Evolutionary conservation across 2,888 invertebrate genomes (phyloP), one percentile per base, ranked within the genome.

Genomic region (Brenthis ino): DNA sequence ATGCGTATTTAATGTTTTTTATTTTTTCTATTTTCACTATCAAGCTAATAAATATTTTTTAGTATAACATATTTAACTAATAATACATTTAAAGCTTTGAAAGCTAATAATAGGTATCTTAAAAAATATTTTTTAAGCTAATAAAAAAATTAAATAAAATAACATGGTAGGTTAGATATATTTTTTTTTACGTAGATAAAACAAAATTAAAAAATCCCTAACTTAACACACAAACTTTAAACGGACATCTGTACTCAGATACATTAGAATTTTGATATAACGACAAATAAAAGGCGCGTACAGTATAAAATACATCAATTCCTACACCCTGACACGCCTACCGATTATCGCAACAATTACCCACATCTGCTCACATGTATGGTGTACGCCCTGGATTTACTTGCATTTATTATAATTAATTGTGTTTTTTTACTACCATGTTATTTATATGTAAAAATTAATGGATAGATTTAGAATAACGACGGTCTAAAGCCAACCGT

Each of bases 161-260:
- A 6, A 37, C 37, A 6, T 8, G 6, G 8, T 37, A 43, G 11
- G 11, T 43, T 1, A 1, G 6, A 8, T 37, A 37, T 37, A 0
- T 6, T 43, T 11, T 28, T 20, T 28, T 43, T 43, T 43, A 43
- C 11, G 37, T 43, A 11, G 11, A 43, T 43, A 11, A 43, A 43
- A 11, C 37, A 43, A 43, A 8, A 11, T 43, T 43, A 11, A 2
- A 43, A 37, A 43, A 43, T 43, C 8, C 11, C 37, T 43, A 43
- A 43, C 37, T 43, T 43, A 1, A 11, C 8, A 43, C 11, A 43
- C 50, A 33, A 50, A 60, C n/a, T 47, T 58, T 48, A 60, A 60
- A 60, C n/a, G 28, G 28, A 60, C 60, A 60, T 60, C 60, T 60
- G 60, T n/a, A 20, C 8, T 61, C 58, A 37, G 55, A 64, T 60